Evolutionary conservation across 2,797 vertebrate genomes (phyloP).

Genomic region (Sebastes trivittatus): DNA sequence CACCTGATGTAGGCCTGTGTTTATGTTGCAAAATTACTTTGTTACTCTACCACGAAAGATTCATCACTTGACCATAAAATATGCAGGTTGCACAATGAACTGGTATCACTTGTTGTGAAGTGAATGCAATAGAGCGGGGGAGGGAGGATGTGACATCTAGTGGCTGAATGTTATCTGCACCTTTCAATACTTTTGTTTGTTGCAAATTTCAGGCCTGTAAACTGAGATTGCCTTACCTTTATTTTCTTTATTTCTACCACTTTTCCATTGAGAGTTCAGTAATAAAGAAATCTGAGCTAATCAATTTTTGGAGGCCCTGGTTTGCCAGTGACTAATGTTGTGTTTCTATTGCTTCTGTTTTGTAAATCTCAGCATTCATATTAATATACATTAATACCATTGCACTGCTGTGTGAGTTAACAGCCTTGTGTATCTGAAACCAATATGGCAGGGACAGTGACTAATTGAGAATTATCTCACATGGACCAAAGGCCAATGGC

Average conservation of each 20-base stretch:
- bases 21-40: not conserved
- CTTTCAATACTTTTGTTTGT: no score
- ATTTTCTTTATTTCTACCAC: not conserved
- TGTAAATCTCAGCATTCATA: constrained; percentile 16
- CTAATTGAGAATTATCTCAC: constrained; percentile 61
- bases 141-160: not conserved
- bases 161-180: no score
- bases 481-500: constrained; percentile 33
- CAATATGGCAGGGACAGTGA: constrained; percentile 35
- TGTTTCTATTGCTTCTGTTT: not conserved
- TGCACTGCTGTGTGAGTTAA: constrained; percentile 3
- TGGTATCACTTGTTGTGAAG: not conserved
- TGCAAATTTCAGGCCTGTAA: not conserved
- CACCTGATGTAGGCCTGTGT: no score
- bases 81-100: not conserved
- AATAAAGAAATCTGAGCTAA: not conserved
- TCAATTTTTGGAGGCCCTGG: not conserved
- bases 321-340: not conserved
- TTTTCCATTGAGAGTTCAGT: not conserved
- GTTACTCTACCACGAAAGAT: not conserved
- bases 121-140: not conserved
- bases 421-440: constrained; percentile 40
- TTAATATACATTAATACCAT: not conserved
- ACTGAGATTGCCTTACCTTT: not conserved
- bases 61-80: not conserved